Conservation (phyloP, 2,888 invertebrate genomes). For the Spilosoma lubricipeda region DNA sequence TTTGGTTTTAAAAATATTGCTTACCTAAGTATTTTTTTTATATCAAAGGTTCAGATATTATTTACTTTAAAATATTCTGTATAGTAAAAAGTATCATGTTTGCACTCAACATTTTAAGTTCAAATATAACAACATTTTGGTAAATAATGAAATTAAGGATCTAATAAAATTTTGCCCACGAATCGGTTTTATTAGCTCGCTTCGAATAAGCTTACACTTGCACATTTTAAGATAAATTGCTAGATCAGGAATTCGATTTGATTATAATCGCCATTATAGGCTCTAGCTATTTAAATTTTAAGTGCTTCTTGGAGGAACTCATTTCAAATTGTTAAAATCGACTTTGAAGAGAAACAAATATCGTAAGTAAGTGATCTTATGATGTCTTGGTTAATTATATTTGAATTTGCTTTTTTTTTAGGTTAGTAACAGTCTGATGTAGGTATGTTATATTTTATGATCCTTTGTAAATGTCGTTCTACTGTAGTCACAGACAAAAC, state of each 20-base stretch:
- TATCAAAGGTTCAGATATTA: too few species aligned
- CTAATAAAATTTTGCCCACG: slow-evolving; percentile 50
- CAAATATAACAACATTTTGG: neutral
- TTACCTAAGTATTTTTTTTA: too few species aligned
- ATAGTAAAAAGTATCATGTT: neutral
- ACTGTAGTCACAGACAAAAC: too few species aligned
- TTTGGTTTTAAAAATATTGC: too few species aligned
- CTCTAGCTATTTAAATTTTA: slow-evolving; percentile 59
- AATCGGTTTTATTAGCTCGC: slow-evolving; percentile 36
- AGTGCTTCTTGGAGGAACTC: slow-evolving; percentile 52
- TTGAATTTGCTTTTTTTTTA: slow-evolving; percentile 43
- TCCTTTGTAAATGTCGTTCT: too few species aligned
- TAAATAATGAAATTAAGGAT: neutral
- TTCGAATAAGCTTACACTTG: slow-evolving; percentile 44
- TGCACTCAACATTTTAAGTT: neutral
- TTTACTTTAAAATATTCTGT: neutral
- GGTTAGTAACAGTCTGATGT: too few species aligned
- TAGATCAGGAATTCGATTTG: slow-evolving; percentile 60
- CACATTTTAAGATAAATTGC: slow-evolving; percentile 55
- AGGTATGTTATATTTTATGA: neutral
- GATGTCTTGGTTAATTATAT: slow-evolving; percentile 51
- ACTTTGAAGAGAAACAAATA: slow-evolving; percentile 53
- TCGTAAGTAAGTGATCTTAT: slow-evolving; percentile 25
- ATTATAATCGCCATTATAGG: slow-evolving; percentile 64
- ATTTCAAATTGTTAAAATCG: slow-evolving; percentile 47